These are phyloP conservation scores for Antheraea pernyi DNA, from an alignment of 1,140 invertebrate genomes.

Conservation along the genomic window DNA sequence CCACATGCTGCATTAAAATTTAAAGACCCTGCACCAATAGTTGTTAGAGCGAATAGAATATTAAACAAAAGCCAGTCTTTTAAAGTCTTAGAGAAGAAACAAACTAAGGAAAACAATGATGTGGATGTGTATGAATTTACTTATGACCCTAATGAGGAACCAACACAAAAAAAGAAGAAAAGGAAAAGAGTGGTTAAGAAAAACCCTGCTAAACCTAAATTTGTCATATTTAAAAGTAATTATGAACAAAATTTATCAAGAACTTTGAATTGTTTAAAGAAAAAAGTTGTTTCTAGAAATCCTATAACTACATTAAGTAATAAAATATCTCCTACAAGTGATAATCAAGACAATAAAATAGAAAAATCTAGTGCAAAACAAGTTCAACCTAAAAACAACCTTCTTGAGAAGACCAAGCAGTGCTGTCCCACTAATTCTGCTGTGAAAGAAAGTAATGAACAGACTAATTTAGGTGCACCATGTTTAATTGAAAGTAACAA, in stretches of 20 bases:
- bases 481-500: neutral
- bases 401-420: no score
- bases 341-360: neutral
- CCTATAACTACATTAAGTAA: neutral
- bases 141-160: constrained; percentile 68
- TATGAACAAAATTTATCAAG: constrained; percentile 64
- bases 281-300: constrained; percentile 26
- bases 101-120: constrained; percentile 40
- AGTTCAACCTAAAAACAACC: neutral
- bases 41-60: constrained; percentile 23
- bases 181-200: constrained; percentile 44
- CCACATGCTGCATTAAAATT: constrained; percentile 7
- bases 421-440: neutral
- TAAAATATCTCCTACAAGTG: neutral
- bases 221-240: constrained; percentile 44
- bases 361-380: neutral
- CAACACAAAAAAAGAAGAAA: constrained; percentile 60
- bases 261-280: constrained; percentile 55
- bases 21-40: constrained; percentile 19
- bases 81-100: constrained; percentile 47
- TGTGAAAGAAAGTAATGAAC: neutral
- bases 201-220: constrained; percentile 48
- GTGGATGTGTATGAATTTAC: constrained; percentile 68
- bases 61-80: constrained; percentile 40
- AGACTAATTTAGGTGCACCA: neutral